Conservation (phyloP, 2,113 vertebrate species). For the Talpa occidentalis region DNA sequence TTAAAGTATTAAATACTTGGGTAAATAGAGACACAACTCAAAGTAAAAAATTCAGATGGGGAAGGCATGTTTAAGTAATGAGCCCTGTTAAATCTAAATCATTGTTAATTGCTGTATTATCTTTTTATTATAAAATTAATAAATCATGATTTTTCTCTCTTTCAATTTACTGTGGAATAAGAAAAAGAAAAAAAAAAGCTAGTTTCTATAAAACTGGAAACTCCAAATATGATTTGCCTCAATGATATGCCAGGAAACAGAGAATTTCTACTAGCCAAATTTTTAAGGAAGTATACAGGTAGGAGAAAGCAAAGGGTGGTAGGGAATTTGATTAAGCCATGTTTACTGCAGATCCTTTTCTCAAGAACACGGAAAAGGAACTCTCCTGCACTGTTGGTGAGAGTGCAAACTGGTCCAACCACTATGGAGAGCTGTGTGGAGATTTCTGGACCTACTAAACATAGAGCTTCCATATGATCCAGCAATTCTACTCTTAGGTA, state of each 20-base stretch:
- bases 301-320: not conserved
- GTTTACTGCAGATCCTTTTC: not conserved
- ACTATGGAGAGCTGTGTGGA: too few relatives aligned
- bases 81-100: not conserved
- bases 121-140: conserved; percentile 33
- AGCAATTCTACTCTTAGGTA: too few relatives aligned
- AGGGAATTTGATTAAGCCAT: not conserved
- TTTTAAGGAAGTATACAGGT: not conserved
- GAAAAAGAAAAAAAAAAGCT: not conserved
- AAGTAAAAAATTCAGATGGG: not conserved
- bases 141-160: not conserved
- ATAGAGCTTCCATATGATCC: too few relatives aligned
- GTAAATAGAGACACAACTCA: not conserved
- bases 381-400: too few relatives aligned
- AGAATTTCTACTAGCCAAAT: not conserved
- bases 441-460: too few relatives aligned
- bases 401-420: too few relatives aligned
- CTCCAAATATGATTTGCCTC: not conserved
- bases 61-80: not conserved
- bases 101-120: not conserved
- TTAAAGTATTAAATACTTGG: not conserved
- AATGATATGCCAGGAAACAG: not conserved
- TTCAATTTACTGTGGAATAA: not conserved
- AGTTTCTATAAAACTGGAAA: not conserved
- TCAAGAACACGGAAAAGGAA: not conserved